A percentile compares a stretch with the other conserved stretches of the same genome.
Conservation (phyloP, 2,888 invertebrate species). For the Carpatolechia fugitivella region DNA sequence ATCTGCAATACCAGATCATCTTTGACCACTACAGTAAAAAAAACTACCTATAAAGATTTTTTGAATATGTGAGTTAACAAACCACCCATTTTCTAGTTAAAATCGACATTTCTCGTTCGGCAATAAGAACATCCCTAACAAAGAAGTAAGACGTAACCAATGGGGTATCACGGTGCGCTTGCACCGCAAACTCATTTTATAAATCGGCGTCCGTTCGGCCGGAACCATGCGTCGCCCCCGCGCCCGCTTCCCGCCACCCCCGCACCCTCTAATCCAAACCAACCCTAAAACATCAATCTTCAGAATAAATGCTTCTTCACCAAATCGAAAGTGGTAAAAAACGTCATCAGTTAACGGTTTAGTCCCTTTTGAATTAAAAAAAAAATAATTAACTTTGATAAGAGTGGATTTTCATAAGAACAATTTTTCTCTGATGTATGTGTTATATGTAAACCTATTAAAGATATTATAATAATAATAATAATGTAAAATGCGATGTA, state of each 20-base stretch:
- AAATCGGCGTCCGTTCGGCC: constrained; percentile 71
- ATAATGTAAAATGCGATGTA: background rate
- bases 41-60: too few species aligned
- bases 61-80: too few species aligned
- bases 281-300: constrained; percentile 19
- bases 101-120: background rate
- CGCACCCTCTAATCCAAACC: constrained; percentile 41
- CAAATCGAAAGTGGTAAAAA: constrained; percentile 10
- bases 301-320: constrained; percentile 10
- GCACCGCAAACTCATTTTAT: constrained; percentile 79
- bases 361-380: background rate
- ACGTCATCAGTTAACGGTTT: background rate
- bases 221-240: constrained; percentile 74
- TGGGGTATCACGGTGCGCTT: constrained; percentile 76
- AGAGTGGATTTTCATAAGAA: background rate
- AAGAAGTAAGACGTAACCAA: constrained; percentile 78
- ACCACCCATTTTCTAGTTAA: too few species aligned
- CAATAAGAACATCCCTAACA: constrained; percentile 43
- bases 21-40: too few species aligned
- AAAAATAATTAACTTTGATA: background rate
- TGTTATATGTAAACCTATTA: too few species aligned
- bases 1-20: too few species aligned
- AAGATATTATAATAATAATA: background rate
- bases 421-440: too few species aligned
- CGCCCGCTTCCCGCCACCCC: constrained; percentile 47